Evolutionary conservation across 2,113 vertebrate species (phyloP), one percentile per base, ranked within the genome.

Genomic region (Gambusia affinis): DNA sequence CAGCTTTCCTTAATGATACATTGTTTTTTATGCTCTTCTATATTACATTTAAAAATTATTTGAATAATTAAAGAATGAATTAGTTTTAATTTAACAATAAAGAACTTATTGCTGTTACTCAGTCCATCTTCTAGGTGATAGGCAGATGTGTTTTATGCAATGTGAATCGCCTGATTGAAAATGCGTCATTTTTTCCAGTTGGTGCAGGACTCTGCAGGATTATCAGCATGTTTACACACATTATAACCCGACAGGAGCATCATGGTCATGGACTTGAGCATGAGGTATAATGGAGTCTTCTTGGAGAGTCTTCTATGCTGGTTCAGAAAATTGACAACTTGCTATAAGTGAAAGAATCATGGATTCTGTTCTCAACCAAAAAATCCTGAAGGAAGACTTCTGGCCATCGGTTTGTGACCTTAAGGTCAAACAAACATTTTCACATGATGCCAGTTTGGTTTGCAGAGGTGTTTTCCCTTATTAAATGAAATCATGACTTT

Each of bases 131-230:
- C 22, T 51, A 51, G 3, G 19, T 51, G 22, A 54, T 19, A 51
- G 15, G 15, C 47, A 24, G 5, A 24, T 22, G 29, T 17, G 28
- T 54, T 67, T 67, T 15, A 12, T 64, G 30, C 73, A 44, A 14
- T 82, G 39, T 75, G 72, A 24, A 57, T 62, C n/a, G 66, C 79
- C 15, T 72, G 22, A 19, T 17, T 75, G 33, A 42, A 80, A 30
- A 4, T 10, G 12, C 0, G 1, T 72, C 73, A 81, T 60, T 83
- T 73, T 72, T 79, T 68, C 44, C 42, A 61, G 27, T 15, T 75
- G 29, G 57, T 67, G 15, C 54, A 42, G 42, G 3, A 28, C 8
- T 71, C 22, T 60, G 51, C 1, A 31, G 39, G 65, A 12, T 4
- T 19, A 15, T 14, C 19, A 35, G 31, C 35, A 62, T 60, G 39